Conservation (phyloP, 2,888 invertebrate genomes). For the Drosophila koepferae region DNA sequence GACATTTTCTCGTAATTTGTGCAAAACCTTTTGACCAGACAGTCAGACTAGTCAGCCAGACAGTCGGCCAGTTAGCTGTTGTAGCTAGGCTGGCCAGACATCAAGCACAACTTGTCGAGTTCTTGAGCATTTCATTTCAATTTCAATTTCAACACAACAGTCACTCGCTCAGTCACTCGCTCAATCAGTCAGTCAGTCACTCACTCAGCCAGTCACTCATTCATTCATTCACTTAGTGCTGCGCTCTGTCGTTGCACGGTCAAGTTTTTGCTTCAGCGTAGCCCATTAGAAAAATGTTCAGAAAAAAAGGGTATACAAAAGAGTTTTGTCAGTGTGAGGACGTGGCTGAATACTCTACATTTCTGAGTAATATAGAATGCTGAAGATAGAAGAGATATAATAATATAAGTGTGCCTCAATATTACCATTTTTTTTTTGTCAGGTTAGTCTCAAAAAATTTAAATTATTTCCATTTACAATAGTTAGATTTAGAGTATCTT, state of each 20-base stretch:
- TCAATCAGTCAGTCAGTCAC: slow-evolving; percentile 13
- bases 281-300: slow-evolving; percentile 1
- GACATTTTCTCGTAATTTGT: slow-evolving; percentile 73
- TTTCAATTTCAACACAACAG: slow-evolving; percentile 61
- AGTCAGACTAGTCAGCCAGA: neutral
- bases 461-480: too few species aligned
- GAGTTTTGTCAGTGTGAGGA: neutral
- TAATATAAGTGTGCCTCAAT: neutral
- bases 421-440: fast-evolving
- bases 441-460: too few species aligned
- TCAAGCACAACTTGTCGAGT: slow-evolving; percentile 18
- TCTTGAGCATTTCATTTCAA: slow-evolving; percentile 63
- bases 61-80: neutral
- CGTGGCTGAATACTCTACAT: neutral
- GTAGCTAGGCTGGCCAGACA: slow-evolving; percentile 36
- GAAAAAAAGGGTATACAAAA: neutral
- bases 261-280: slow-evolving; percentile 7
- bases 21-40: slow-evolving; percentile 59
- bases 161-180: slow-evolving; percentile 25
- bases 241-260: slow-evolving; percentile 6
- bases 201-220: slow-evolving; percentile 33
- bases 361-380: too few species aligned
- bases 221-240: slow-evolving; percentile 46
- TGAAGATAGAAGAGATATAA: neutral
- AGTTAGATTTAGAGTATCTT: neutral